Evolutionary conservation across 23 tunicate species (phyloP).

Genomic region (Halocynthia aurantium): DNA sequence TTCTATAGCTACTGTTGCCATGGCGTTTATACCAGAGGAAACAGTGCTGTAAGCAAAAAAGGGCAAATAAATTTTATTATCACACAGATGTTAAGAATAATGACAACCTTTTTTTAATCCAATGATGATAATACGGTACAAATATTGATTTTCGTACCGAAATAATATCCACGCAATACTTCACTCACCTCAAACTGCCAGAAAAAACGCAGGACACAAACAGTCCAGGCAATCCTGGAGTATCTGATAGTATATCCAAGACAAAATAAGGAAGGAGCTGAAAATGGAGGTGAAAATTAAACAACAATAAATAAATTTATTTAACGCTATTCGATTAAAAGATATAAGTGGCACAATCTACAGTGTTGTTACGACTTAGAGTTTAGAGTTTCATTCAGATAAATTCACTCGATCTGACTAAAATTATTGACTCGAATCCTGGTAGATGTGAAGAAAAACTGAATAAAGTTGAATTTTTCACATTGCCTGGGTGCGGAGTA

Average conservation of each 20-base stretch:
- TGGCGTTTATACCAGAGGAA: slow-evolving; percentile 63
- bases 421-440: too few relatives aligned
- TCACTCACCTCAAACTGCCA: slow-evolving; percentile 54
- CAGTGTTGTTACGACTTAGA: too few relatives aligned
- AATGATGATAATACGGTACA: neutral
- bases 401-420: too few relatives aligned
- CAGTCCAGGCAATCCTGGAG: slow-evolving; percentile 70
- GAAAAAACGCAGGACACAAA: slow-evolving; percentile 58
- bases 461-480: too few relatives aligned
- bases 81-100: neutral
- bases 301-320: too few relatives aligned
- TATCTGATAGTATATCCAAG: slow-evolving; percentile 41
- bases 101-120: neutral
- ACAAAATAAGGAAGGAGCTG: slow-evolving; percentile 60
- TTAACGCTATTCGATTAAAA: too few relatives aligned
- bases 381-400: too few relatives aligned
- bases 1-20: slow-evolving; percentile 58
- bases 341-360: too few relatives aligned
- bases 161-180: too few relatives aligned
- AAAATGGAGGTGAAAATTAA: neutral
- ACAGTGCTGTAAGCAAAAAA: slow-evolving; percentile 34
- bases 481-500: too few relatives aligned
- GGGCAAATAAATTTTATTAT: neutral
- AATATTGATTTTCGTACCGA: neutral
- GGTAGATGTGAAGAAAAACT: too few relatives aligned